phyloP scores from a whole-genome alignment of 2,888 invertebrate genomes.

The Drosophila infuscata region DNA sequence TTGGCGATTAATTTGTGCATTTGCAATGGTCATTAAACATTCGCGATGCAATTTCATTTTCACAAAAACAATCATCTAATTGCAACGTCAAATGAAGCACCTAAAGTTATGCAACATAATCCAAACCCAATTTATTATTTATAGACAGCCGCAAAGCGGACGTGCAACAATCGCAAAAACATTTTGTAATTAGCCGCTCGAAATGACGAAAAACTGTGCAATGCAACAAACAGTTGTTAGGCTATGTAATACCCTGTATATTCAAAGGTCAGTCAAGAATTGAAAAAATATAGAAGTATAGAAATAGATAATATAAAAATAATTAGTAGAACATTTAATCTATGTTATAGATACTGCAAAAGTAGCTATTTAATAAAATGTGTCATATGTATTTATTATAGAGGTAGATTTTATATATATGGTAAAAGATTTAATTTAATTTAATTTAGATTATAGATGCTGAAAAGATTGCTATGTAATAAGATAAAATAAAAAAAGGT shows the following conservation, averaged over 20 bases:
- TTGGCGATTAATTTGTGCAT: conserved; percentile 31
- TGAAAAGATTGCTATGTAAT: too few relatives aligned
- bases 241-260: conserved; percentile 16
- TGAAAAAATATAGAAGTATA: not conserved
- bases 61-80: conserved; percentile 53
- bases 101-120: conserved; percentile 51
- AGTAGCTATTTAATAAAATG: not conserved
- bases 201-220: conserved; percentile 29
- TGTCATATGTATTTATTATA: too few relatives aligned
- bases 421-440: too few relatives aligned
- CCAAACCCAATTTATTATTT: conserved; percentile 68
- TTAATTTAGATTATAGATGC: too few relatives aligned
- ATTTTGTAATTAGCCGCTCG: conserved; percentile 67
- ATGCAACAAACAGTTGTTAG: not conserved
- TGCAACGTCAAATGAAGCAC: conserved; percentile 49
- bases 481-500: too few relatives aligned
- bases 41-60: conserved; percentile 46
- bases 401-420: too few relatives aligned
- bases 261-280: too few relatives aligned
- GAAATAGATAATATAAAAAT: not conserved
- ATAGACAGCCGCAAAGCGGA: conserved; percentile 48
- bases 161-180: conserved; percentile 40
- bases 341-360: not conserved
- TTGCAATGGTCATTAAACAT: conserved; percentile 44
- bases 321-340: not conserved